Evolutionary conservation across 1,140 invertebrate species (phyloP), one percentile per base, ranked within the genome.

Genomic region (Asobara japonica): DNA sequence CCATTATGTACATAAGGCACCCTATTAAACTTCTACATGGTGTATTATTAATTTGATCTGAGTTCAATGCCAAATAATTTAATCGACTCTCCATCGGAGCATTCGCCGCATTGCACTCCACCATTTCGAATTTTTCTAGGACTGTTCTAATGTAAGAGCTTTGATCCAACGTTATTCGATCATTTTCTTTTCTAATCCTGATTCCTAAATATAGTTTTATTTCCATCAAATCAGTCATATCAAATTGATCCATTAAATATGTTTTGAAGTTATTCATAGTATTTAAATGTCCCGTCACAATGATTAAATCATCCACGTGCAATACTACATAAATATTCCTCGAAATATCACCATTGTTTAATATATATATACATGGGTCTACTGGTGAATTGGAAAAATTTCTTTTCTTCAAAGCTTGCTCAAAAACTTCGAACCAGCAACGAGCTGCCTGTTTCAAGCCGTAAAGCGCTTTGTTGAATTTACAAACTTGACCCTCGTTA

Each of bases 371-470:
- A 16, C 71, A 77, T 22, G 31, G 45, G 45, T 77, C 75, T 11
- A 60, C 66, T 0, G 56, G 11, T 6, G 72, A 72, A 56, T 68
- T 69, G 30, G 65, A 11, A 20, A 73, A 73, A 3, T 45, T 67
- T 8, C 36, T 25, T 6, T 38, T 27, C 61, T 51, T 22, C 0
- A 75, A 18, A 3, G 18, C 48, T 10, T 45, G 20, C 10, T 72
- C 64, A 20, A 81, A 77, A 51, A 60, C 16, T 80, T 65, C 76
- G 72, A 85, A 82, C 86, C 86, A 89, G 5, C 73, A 76, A 31
- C 81, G 66, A 30, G 83, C 80, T 13, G 82, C 78, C 71, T 89
- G 86, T 51, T 82, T 78, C 1, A 85, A 71, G 0, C 76, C 80
- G 71, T 84, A 84, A 1, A 83, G 13, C 10, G 76, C 75, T 71